These are phyloP conservation scores for Slavum lentiscoides DNA, from an alignment of 2,888 invertebrate species.

Conservation along the genomic window DNA sequence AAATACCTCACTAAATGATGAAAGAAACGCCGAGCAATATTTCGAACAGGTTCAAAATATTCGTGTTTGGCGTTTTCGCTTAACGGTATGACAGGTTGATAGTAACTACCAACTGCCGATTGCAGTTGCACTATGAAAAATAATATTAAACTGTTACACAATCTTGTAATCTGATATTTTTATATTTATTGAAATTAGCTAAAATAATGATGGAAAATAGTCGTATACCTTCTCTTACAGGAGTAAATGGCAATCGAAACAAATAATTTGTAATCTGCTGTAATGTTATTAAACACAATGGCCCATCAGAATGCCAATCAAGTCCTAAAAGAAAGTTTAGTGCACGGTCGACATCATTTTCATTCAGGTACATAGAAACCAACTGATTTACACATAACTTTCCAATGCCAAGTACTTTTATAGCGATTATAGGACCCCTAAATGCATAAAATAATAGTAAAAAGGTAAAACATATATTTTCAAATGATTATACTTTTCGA, in stretches of 20 bases:
- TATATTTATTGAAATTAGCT: neutral
- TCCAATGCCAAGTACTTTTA: conserved; percentile 64
- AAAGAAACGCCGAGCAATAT: conserved; percentile 83
- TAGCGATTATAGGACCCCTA: conserved; percentile 66
- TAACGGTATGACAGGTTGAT: conserved; percentile 70
- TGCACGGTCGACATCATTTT: conserved; percentile 70
- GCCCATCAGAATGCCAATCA: conserved; percentile 80
- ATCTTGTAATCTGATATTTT: neutral
- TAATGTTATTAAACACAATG: conserved; percentile 73
- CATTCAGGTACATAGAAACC: conserved; percentile 68
- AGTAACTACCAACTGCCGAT: conserved; percentile 79
- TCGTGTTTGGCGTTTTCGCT: conserved; percentile 72
- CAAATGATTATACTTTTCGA: conserved; percentile 62
- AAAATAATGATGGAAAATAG: neutral
- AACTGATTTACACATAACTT: conserved; percentile 62
- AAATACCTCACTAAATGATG: conserved; percentile 77
- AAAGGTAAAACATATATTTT: neutral
- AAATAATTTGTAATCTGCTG: conserved; percentile 73
- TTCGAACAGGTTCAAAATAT: conserved; percentile 73
- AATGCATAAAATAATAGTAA: conserved; percentile 23
- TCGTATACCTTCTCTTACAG: conserved; percentile 65
- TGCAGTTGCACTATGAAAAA: conserved; percentile 66
- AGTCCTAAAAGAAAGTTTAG: conserved; percentile 69
- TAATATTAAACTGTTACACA: conserved; percentile 3
- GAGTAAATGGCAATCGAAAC: conserved; percentile 65